A percentile compares a stretch with the other conserved stretches of the same genome.
These are phyloP conservation scores for Calosoma granatense DNA, from an alignment of 1,140 invertebrate species.

Conservation along the genomic window DNA sequence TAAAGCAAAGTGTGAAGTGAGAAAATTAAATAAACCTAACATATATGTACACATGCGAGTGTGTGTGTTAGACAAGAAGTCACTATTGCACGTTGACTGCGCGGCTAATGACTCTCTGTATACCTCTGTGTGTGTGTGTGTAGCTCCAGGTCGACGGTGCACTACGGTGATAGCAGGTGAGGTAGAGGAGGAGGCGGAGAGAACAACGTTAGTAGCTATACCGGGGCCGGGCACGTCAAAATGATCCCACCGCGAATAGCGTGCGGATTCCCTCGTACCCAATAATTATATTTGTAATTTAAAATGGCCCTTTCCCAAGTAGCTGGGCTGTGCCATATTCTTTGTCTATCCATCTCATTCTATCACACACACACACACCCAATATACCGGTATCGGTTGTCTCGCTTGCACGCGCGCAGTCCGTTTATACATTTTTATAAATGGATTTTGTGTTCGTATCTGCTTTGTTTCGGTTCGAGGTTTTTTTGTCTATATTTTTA, in stretches of 20 bases:
- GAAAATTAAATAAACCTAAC: too few species aligned
- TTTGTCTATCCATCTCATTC: neutral
- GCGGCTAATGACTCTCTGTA: neutral
- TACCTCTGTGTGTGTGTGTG: too few species aligned
- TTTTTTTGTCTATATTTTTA: slow-evolving; percentile 4
- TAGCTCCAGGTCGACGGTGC: too few species aligned
- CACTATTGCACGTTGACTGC: too few species aligned
- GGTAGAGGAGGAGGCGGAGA: neutral
- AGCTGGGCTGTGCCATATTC: neutral
- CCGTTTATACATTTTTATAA: slow-evolving; percentile 8
- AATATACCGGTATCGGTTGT: neutral
- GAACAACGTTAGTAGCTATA: neutral
- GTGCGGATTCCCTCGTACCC: slow-evolving; percentile 3
- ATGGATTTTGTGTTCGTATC: neutral
- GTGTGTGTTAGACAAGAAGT: too few species aligned
- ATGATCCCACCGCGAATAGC: slow-evolving; percentile 1
- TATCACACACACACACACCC: neutral
- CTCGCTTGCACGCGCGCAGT: neutral
- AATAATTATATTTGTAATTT: slow-evolving; percentile 9
- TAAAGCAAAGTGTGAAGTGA: too few species aligned
- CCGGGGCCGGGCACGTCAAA: neutral
- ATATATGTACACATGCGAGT: too few species aligned
- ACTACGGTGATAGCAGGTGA: too few species aligned
- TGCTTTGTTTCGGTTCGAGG: neutral
- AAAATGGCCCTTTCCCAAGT: slow-evolving; percentile 4